Evolutionary conservation across 2,888 invertebrate genomes (phyloP).

Genomic region (Limnephilus marmoratus): DNA sequence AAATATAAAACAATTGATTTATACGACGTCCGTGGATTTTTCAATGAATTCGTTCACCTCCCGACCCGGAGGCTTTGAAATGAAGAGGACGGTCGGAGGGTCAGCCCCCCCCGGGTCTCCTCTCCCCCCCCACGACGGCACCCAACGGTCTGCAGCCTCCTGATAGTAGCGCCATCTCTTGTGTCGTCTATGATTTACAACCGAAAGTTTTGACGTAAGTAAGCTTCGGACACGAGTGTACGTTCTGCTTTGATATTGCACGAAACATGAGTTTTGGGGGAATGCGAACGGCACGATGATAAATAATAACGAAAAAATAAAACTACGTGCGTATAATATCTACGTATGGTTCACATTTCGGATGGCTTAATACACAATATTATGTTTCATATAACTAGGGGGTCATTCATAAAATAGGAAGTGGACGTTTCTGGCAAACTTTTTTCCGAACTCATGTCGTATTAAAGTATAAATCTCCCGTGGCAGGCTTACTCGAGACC

Average conservation of each 20-base stretch:
- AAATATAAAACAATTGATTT: constrained; percentile 43
- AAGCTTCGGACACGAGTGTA: constrained; percentile 76
- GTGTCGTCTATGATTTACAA: constrained; percentile 81
- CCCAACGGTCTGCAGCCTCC: constrained; percentile 79
- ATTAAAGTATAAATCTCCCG: constrained; percentile 66
- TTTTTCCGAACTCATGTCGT: constrained; percentile 65
- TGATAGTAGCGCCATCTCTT: constrained; percentile 75
- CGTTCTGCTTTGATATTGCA: constrained; percentile 65
- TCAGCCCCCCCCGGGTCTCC: not conserved
- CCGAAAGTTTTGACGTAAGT: constrained; percentile 82
- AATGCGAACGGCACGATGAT: constrained; percentile 59
- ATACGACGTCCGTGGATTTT: constrained; percentile 51
- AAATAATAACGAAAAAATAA: constrained; percentile 62
- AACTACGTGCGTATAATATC: constrained; percentile 58
- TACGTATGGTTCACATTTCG: constrained; percentile 48
- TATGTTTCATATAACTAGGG: constrained; percentile 59
- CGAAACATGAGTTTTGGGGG: constrained; percentile 65
- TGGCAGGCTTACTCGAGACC: constrained; percentile 53
- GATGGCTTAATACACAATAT: constrained; percentile 60
- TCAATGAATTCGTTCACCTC: constrained; percentile 53
- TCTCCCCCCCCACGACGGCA: not conserved
- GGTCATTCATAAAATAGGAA: constrained; percentile 66
- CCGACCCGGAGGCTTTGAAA: constrained; percentile 12
- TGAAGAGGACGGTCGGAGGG: constrained; percentile 8
- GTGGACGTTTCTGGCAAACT: constrained; percentile 65